phyloP scores from a whole-genome alignment of 2,113 vertebrate genomes.

The Illadopsis cleaveri region DNA sequence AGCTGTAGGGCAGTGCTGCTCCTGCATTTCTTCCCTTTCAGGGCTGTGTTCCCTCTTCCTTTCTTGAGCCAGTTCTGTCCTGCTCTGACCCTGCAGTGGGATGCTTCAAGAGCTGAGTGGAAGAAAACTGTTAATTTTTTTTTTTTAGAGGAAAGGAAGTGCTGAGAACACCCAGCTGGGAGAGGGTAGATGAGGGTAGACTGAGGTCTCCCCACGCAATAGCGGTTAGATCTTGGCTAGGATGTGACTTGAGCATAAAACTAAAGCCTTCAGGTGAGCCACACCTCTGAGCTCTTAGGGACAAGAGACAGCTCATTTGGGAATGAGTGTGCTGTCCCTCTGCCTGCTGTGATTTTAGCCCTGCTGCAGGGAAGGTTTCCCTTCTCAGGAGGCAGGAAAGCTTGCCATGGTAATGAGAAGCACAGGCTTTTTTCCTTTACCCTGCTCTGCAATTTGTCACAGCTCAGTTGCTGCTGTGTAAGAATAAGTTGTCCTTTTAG shows the following conservation, averaged over 20 bases:
- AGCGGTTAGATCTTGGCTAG: not conserved
- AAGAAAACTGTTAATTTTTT: not conserved
- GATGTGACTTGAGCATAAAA: not conserved
- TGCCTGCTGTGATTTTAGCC: not conserved
- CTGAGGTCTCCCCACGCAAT: rapidly evolving
- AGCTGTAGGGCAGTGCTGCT: not conserved
- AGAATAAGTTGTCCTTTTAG: not conserved
- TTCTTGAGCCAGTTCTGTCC: not conserved
- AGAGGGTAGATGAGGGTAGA: not conserved
- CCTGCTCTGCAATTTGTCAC: not conserved
- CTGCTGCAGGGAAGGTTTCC: not conserved
- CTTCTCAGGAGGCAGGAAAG: not conserved
- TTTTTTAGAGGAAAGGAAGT: not conserved
- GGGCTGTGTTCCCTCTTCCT: not conserved
- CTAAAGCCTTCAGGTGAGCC: not conserved
- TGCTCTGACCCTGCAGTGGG: not conserved
- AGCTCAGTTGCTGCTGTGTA: slow-evolving; percentile 8
- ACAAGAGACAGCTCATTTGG: not conserved
- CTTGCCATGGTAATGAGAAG: not conserved
- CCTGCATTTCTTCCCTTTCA: not conserved
- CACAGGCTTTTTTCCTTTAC: not conserved
- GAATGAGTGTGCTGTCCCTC: not conserved
- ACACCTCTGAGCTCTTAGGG: not conserved
- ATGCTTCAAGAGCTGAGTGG: not conserved
- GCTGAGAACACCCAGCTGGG: not conserved